These are phyloP conservation scores for Sipha maydis DNA, from an alignment of 2,888 invertebrate genomes.

Conservation along the genomic window DNA sequence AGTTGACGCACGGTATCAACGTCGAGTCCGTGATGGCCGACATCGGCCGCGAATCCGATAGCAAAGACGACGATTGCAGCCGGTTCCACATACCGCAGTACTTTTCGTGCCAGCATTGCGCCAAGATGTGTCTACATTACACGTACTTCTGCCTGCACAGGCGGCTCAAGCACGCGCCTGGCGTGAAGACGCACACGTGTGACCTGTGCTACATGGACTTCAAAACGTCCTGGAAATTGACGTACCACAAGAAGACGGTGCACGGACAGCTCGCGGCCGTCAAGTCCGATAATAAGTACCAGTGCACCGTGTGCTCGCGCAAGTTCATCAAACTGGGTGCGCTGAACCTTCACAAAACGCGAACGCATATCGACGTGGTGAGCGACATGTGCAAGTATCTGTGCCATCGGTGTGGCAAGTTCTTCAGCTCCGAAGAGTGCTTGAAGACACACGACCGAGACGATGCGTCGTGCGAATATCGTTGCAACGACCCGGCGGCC, in stretches of 20 bases:
- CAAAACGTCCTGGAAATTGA: constrained; percentile 47
- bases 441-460: constrained; percentile 14
- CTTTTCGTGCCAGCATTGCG: constrained; percentile 64
- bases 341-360: constrained; percentile 55
- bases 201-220: constrained; percentile 33
- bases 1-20: constrained; percentile 64
- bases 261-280: neutral
- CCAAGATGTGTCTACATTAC: constrained; percentile 64
- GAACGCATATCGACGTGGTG: constrained; percentile 48
- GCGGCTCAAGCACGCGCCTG: constrained; percentile 62
- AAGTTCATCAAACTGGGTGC: constrained; percentile 51
- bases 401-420: constrained; percentile 62
- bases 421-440: constrained; percentile 59
- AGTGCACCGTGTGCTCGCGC: constrained; percentile 37
- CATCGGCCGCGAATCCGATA: neutral
- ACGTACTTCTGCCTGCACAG: constrained; percentile 64
- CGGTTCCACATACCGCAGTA: constrained; percentile 63
- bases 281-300: neutral
- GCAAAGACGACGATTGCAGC: neutral
- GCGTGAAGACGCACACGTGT: constrained; percentile 26
- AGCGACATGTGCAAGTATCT: constrained; percentile 58
- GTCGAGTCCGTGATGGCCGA: constrained; percentile 60
- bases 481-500: neutral
- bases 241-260: constrained; percentile 44
- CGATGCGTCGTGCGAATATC: no score